Base-by-base conservation (phyloP, 2,888 invertebrate genomes). In the Lypha dubia region DNA sequence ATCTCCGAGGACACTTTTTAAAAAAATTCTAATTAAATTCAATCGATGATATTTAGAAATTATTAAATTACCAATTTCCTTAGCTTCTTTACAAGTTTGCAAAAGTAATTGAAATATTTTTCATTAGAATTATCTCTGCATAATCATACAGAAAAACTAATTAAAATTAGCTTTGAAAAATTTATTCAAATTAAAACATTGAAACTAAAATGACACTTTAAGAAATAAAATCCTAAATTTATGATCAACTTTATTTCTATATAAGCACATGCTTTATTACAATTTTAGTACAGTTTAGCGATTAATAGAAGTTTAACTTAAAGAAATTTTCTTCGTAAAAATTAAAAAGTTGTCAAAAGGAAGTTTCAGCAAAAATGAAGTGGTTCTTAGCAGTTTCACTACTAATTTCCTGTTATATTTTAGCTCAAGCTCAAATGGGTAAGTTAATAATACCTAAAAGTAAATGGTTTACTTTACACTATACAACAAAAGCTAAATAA, bases 71-170 rank as follows among this genome's bases (percentile, higher is more conserved):
- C n/a, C n/a, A n/a, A n/a, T n/a, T n/a, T n/a, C n/a, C n/a, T n/a
- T n/a, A n/a, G n/a, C n/a, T n/a, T n/a, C 28, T 28, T 28, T 28
- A 28, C 5, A 4, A 28, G 5, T 28, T 4, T 28, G 28, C 5
- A 28, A 28, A 28, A 28, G 28, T 28, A 28, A 28, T 35, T 41
- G 49, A 9, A 51, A 51, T 51, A n/a, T 67, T 32, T 67, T 32
- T 20, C 17, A 67, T 67, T 49, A 49, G 20, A 49, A 32, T 67
- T 49, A 49, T 67, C 35, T 67, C 32, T 20, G 9, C 1, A 9
- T 9, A n/a, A 15, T 24, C 24, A 44, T 28, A 28, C 0, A 41
- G n/a, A 41, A 13, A n/a, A 41, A 22, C n/a, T 44, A 44, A 44
- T n/a, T 22, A 6, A 63, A 8, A 8, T 28, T 62, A 24, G 2